Evolutionary conservation across 2,888 invertebrate genomes (phyloP).

Genomic region (Dryobota labecula): DNA sequence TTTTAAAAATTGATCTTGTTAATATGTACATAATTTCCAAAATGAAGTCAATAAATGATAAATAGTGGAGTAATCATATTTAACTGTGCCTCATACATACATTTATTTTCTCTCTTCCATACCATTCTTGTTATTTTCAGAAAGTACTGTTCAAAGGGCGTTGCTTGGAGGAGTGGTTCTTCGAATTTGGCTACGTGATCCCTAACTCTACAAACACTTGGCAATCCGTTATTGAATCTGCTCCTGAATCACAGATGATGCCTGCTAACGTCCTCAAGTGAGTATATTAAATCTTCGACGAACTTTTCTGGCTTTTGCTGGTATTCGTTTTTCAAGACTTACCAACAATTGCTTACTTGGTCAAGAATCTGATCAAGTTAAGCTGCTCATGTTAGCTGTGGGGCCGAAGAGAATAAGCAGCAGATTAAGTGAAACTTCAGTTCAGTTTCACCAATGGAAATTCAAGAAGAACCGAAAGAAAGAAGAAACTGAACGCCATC

Average conservation of each 20-base stretch:
- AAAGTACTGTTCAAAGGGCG: constrained; percentile 95
- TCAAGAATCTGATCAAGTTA: no score
- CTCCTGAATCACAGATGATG: constrained; percentile 99
- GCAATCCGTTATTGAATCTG: constrained; percentile 99
- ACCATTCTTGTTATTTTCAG: constrained; percentile 84
- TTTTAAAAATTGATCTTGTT: not conserved
- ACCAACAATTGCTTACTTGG: not conserved
- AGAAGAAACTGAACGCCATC: no score
- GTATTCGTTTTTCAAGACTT: not conserved
- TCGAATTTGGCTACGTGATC: constrained; percentile 99
- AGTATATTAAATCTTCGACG: constrained; percentile 59
- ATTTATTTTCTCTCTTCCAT: not conserved
- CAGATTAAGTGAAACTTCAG: no score
- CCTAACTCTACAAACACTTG: constrained; percentile 99
- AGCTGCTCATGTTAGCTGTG: no score
- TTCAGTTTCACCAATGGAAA: no score
- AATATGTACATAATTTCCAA: not conserved
- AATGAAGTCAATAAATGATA: not conserved
- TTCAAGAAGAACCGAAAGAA: no score
- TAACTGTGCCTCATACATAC: not conserved
- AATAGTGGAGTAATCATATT: not conserved
- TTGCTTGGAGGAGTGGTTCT: constrained; percentile 99
- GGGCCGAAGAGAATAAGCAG: no score
- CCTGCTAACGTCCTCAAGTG: constrained; percentile 99
- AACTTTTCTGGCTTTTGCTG: no score